Base-by-base conservation (phyloP, 2,113 vertebrate genomes). In the Cyrtonyx montezumae region DNA sequence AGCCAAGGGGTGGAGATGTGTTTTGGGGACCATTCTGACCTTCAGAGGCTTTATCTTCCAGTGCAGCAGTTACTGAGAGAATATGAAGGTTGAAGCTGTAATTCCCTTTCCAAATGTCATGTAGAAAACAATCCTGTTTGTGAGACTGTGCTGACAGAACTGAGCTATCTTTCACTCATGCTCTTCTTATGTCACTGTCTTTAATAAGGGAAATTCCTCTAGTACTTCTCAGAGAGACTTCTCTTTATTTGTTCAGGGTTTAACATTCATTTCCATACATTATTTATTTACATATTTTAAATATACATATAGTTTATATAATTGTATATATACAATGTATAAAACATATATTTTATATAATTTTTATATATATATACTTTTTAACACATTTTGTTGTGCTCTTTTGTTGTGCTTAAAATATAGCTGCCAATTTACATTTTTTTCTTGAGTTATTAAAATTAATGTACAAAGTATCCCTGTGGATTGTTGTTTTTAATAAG, bases 11-110 rank as follows among this genome's bases (percentile, higher is more conserved):
- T 55, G 37, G 45, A 83, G 37, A 67, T 45, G 19, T 53, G 25
- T 77, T 63, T 16, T 17, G 65, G 17, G 16, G 32, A 79, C 59
- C 36, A 59, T 49, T 30, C 6, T 76, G 67, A 90, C 49, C 79
- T 89, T 92, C 62, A 55, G 69, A 78, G 25, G 16, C 42, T 94
- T 95, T 93, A 45, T 85, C 53, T 88, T 88, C 37, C 74, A 32
- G 11, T 70, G 68, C 56, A 91, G 73, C 8, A 68, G 42, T 30
- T 63, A 36, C 53, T 87, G 32, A 53, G 34, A 87, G 63, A 87
- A 63, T 74, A 67, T 32, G 30, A 74, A 77, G 55, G n/a, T 59
- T 85, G 73, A 83, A 66, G 7, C 25, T 86, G 2, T 65, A 79
- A 79, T 70, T 95, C 49, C 22, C 17, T 78, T 85, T 80, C 46